Percentiles rank a stretch among this genome's conserved stretches.
phyloP scores from a whole-genome alignment of 2,113 vertebrate genomes.

The Hippocampus comes region DNA sequence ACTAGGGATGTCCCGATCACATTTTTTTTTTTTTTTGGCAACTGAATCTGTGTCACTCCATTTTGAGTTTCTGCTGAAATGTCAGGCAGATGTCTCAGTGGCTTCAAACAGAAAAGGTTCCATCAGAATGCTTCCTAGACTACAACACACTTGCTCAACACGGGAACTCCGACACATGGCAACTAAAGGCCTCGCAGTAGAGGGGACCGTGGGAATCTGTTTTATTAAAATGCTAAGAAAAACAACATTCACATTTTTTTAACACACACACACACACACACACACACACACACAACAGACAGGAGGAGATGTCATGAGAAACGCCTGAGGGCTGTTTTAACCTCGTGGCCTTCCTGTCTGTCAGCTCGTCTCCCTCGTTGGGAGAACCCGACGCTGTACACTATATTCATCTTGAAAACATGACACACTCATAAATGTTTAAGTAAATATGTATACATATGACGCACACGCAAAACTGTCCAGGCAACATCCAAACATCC shows the following conservation, averaged over 20 bases:
- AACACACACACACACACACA: background rate
- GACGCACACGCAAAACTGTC: too few species aligned
- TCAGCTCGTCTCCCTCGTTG: conserved; percentile 8
- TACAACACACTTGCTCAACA: background rate
- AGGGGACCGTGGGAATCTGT: background rate
- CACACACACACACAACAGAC: background rate
- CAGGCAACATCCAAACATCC: background rate
- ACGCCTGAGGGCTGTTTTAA: conserved; percentile 48
- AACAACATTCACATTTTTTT: background rate
- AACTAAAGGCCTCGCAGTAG: background rate
- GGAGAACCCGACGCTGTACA: background rate
- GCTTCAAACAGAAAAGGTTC: background rate
- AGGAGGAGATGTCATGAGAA: conserved; percentile 30
- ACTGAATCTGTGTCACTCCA: too few species aligned
- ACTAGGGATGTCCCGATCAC: too few species aligned
- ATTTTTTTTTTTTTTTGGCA: too few species aligned
- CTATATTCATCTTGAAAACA: conserved; percentile 25
- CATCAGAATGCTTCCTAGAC: background rate
- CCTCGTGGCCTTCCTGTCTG: conserved; percentile 16
- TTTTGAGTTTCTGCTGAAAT: too few species aligned
- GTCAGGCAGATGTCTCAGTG: background rate
- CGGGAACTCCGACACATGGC: background rate
- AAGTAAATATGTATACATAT: too few species aligned
- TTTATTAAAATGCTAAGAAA: background rate
- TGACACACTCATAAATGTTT: background rate